Conservation (phyloP, 2,797 vertebrate species). For the Rhincodon typus region DNA sequence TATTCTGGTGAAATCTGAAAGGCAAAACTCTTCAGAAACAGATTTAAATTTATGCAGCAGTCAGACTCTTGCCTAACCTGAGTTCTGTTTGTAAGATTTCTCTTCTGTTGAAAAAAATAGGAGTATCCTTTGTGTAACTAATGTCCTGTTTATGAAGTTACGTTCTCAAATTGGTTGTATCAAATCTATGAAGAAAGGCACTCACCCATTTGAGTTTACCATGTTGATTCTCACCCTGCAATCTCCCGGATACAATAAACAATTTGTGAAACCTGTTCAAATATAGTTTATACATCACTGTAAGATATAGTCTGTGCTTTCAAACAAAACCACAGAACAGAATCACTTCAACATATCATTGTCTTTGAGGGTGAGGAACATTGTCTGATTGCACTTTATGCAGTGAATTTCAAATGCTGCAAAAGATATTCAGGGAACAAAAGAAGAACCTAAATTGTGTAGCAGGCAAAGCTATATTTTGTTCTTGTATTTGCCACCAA, state of each 20-base stretch:
- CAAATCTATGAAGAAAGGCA: background rate
- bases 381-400: too few species aligned
- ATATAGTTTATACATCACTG: background rate
- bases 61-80: background rate
- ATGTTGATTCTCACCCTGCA: too few species aligned
- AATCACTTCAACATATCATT: slow-evolving; percentile 1
- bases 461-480: background rate
- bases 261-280: background rate
- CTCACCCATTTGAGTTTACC: background rate
- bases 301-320: background rate
- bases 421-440: background rate
- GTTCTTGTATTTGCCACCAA: background rate
- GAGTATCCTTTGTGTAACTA: background rate
- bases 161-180: background rate
- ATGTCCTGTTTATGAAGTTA: background rate
- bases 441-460: background rate
- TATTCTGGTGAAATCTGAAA: background rate
- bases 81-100: background rate
- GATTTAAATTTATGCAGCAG: background rate
- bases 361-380: background rate
- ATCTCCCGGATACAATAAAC: background rate
- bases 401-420: background rate
- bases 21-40: background rate
- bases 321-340: background rate
- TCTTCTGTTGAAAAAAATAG: background rate